Percentiles rank a stretch among this genome's conserved stretches.
Conservation (phyloP, 1,140 invertebrate genomes). For the Meteorus sp. region DNA sequence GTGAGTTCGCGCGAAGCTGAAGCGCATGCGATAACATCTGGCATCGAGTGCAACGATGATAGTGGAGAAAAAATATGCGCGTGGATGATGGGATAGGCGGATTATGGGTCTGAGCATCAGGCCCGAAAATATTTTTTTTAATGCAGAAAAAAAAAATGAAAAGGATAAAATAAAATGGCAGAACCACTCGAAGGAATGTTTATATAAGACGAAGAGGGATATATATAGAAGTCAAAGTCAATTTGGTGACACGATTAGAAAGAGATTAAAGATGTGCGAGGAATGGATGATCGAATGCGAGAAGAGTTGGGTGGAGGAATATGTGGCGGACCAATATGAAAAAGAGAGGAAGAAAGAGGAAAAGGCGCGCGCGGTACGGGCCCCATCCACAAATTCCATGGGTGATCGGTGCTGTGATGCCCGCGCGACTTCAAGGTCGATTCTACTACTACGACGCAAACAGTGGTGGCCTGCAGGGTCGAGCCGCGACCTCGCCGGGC, state of each 20-base stretch:
- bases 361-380: conserved; percentile 18
- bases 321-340: neutral
- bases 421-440: conserved; percentile 57
- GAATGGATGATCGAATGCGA: neutral
- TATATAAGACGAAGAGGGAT: too few species aligned
- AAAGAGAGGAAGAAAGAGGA: conserved; percentile 22
- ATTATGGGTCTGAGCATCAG: too few species aligned
- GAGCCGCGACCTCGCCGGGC: conserved; percentile 40
- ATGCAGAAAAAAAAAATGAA: too few species aligned
- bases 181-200: too few species aligned
- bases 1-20: too few species aligned
- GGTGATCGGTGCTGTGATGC: conserved; percentile 53
- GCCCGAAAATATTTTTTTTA: too few species aligned
- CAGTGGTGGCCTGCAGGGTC: conserved; percentile 43
- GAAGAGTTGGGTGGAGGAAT: conserved; percentile 10
- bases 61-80: too few species aligned
- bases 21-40: too few species aligned
- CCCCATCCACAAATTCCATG: conserved; percentile 56
- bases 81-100: too few species aligned
- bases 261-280: conserved; percentile 16
- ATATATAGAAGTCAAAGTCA: neutral
- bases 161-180: too few species aligned
- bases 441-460: conserved; percentile 49
- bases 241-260: conserved; percentile 1
- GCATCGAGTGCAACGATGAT: too few species aligned